Conservation (phyloP, 2,797 vertebrate genomes). For the Triplophysa bombifrons region DNA sequence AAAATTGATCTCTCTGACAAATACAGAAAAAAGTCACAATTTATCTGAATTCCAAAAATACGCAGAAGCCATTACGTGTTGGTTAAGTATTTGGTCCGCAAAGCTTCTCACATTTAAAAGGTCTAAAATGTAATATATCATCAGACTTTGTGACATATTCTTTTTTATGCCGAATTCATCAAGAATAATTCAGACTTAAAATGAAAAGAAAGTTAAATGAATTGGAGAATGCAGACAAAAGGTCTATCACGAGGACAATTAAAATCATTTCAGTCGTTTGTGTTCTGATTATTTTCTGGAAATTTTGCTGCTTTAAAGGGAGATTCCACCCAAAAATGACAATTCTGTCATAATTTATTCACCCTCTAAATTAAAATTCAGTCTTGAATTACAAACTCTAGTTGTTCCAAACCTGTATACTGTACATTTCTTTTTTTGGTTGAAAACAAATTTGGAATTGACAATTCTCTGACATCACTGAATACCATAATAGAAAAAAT, state of each 20-base stretch:
- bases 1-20: neutral
- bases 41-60: neutral
- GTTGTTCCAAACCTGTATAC: no score
- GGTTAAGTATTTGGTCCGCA: neutral
- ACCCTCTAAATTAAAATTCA: no score
- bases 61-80: neutral
- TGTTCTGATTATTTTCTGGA: neutral
- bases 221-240: neutral
- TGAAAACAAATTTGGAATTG: no score
- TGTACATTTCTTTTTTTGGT: no score
- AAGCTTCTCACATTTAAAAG: neutral
- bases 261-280: neutral
- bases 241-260: neutral
- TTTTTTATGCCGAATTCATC: neutral
- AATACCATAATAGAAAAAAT: no score
- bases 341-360: no score
- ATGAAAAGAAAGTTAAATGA: neutral
- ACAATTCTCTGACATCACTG: no score
- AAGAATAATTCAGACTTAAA: neutral
- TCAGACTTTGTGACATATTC: conserved; percentile 2
- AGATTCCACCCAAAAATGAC: no score
- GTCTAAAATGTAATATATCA: neutral
- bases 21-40: neutral
- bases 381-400: no score
- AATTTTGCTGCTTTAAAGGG: neutral